Base-by-base conservation (phyloP, 2,888 invertebrate species). In the Pandemis heparana region DNA sequence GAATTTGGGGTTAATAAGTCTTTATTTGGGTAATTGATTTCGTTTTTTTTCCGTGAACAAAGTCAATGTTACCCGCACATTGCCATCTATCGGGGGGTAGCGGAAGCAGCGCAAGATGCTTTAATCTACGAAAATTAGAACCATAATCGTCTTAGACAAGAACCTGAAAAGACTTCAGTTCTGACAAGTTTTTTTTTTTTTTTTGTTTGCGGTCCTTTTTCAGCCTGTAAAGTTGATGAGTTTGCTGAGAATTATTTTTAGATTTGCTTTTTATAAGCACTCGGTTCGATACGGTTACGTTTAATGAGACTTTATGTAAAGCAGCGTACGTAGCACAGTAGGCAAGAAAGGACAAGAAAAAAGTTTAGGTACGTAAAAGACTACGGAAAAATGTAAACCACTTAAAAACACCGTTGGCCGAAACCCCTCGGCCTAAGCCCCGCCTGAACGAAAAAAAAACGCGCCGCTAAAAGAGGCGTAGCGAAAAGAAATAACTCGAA, bases 41-140 rank as follows among this genome's bases (percentile, higher is more conserved):
- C 5, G 56, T n/a, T 48, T 16, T 18, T 5, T 56, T 56, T 23
- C 56, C 3, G 10, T 1, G 4, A 23, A 23, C 23, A 5, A 23
- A 53, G n/a, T 18, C 53, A 18, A 53, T 18, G 18, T 16, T 53
- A 12, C 12, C 59, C 53, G n/a, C 32, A 41, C 68, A n/a, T 9
- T 56, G 92, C 93, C 94, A 94, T 94, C 94, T 94, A 61, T 71
- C 81, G 90, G 71, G 87, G 94, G 94, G 94, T 94, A 94, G 94
- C 89, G 76, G 71, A 76, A 80, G 43, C 71, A 74, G 68, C 46
- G 41, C 72, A 65, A 16, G 38, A 75, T 69, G 74, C 79, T 77
- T 76, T 67, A 72, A 69, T 69, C 23, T 60, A 5, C 68, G 75
- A 76, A 75, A 75, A 61, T 76, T 76, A 76, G 74, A 80, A 76